Evolutionary conservation across 2,797 vertebrate genomes (phyloP).

Genomic region (Lithobates pipiens): DNA sequence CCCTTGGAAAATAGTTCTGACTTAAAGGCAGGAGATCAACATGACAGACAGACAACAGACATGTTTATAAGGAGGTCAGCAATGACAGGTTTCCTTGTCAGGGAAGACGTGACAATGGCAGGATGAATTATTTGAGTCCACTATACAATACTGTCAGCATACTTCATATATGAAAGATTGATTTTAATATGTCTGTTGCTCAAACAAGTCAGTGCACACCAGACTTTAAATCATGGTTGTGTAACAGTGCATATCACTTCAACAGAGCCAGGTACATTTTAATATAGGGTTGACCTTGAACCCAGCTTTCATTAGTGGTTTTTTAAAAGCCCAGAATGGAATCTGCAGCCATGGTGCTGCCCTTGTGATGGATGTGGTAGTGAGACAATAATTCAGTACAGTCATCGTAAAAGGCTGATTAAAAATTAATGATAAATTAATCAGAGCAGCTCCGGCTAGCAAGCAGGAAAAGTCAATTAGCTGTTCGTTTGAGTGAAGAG

Average conservation of each 20-base stretch:
- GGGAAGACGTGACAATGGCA: too few species aligned
- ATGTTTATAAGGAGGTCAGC: too few species aligned
- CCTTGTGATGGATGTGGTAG: conserved; percentile 54
- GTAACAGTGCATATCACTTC: conserved; percentile 16
- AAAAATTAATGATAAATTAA: conserved; percentile 65
- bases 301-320: conserved; percentile 42
- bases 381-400: conserved; percentile 61
- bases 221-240: neutral
- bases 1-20: too few species aligned
- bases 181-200: neutral
- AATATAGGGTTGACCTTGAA: conserved; percentile 52
- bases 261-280: conserved; percentile 16
- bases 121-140: too few species aligned
- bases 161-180: neutral
- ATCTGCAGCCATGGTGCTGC: conserved; percentile 45
- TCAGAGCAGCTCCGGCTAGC: conserved; percentile 51
- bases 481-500: conserved; percentile 44
- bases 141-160: neutral
- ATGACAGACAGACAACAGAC: too few species aligned
- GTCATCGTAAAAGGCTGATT: conserved; percentile 61
- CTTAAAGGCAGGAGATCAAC: too few species aligned
- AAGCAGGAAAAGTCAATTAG: conserved; percentile 61
- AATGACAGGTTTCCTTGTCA: too few species aligned
- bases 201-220: neutral
- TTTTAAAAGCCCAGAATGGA: conserved; percentile 39